Evolutionary conservation across 2,797 vertebrate genomes (phyloP), one percentile per base, ranked within the genome.

Genomic region (Characodon lateralis): DNA sequence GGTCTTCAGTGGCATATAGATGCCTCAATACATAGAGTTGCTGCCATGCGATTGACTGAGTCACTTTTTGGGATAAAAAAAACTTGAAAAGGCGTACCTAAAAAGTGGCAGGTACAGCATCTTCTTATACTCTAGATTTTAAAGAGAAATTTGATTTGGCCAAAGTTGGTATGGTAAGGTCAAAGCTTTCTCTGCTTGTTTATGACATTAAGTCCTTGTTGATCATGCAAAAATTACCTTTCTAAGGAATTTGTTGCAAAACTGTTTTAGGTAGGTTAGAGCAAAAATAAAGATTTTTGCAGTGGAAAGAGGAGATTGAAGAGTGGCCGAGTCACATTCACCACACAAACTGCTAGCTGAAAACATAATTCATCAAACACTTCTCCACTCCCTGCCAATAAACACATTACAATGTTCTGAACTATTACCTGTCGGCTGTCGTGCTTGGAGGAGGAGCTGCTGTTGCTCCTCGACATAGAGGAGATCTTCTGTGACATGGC

Each of bases 371-470:
- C 18, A 65, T 43, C 18, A 77, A 63, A 77, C 3, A 66, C 31
- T 18, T 26, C 28, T 39, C 50, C 53, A 5, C 28, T 63, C 28
- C 5, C 14, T 43, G 28, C 18, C 22, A 6, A 2, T 50, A n/a
- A 83, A 10, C 10, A 39, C 61, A 39, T 65, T 65, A n/a, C 41
- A 83, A 76, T 26, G 5, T 71, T 73, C 26, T 26, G 50, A 31
- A 50, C 56, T 46, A 76, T 94, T 96, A 99, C 98, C 98, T 99
- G 98, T 80, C 97, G 95, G 91, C 97, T 97, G 90, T 97, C 98
- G 63, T 97, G 96, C 93, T 98, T 99, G 78, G 98, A 99, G 10
- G 98, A 99, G 86, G 97, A 97, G 95, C 97, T 99, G 93, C 98
- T 99, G 77, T 97, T 98, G 93, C 98, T 99, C 92, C 96, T 96